Evolutionary conservation across 2,797 vertebrate genomes (phyloP), one percentile per base, ranked within the genome.

Genomic region (Argentina silus): DNA sequence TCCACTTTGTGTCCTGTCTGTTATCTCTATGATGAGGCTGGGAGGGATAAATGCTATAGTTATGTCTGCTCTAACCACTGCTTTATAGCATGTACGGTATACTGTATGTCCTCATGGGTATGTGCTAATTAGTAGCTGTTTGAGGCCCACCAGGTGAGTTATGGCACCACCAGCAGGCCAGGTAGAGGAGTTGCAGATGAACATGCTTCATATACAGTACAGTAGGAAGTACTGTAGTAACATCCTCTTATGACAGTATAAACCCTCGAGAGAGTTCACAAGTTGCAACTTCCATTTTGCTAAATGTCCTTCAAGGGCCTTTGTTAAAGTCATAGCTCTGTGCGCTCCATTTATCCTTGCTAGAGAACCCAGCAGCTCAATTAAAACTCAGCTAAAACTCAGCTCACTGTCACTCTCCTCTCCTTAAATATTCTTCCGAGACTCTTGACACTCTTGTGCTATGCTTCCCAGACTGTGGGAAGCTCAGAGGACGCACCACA

Each of bases 151-250:
- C 70, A 86, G 79, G 77, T 79, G 27, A 72, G 74, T 79, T 57
- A 67, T 17, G 86, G 89, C 86, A 88, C 89, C 88, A 88, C 87
- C 90, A 87, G 85, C 89, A 90, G 91, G 88, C 78, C 79, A 77
- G 70, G 48, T 70, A 62, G 73, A 53, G 73, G 73, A 78, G 85
- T 78, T 85, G 80, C 80, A 84, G 53, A 56, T 70, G 72, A 50
- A 79, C 8, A 63, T 9, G 50, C 21, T 6, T 62, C 3, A 36
- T 36, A 36, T 36, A 1, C 27, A 36, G 27, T 36, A 36, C 27
- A 2, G 27, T 36, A 36, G 27, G 27, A 1, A 36, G 27, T 36
- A 51, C 9, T 45, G 0, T 11, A 67, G 7, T 14, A 21, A 42
- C 61, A 45, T n/a, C 36, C 12, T 36, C 11, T 60, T 60, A 36